Conservation (phyloP, 2,888 invertebrate genomes). For the Germaria angustata region DNA sequence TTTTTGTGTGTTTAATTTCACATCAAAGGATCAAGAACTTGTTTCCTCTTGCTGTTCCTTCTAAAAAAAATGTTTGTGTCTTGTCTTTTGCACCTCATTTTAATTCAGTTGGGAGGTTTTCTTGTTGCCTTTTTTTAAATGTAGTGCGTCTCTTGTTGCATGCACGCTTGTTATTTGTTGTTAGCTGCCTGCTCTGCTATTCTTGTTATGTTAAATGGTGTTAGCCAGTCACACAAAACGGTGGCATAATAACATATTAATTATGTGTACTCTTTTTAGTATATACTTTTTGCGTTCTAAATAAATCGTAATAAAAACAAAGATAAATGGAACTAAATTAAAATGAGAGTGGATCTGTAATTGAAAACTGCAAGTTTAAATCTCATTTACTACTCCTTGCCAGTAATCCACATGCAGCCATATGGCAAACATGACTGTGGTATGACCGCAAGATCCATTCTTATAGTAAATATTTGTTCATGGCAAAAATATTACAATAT, state of each 20-base stretch:
- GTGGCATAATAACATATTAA: constrained; percentile 76
- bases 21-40: constrained; percentile 68
- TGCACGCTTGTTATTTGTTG: constrained; percentile 20
- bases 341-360: not conserved
- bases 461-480: too few species aligned
- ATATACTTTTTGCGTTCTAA: not conserved
- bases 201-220: constrained; percentile 37
- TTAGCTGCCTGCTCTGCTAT: constrained; percentile 16
- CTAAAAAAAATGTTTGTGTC: constrained; percentile 42
- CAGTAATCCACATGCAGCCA: not conserved
- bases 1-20: constrained; percentile 71
- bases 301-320: constrained; percentile 18
- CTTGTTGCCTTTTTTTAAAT: not conserved
- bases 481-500: too few species aligned
- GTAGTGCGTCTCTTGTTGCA: constrained; percentile 34
- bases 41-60: constrained; percentile 30
- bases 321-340: constrained; percentile 19
- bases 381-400: not conserved
- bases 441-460: not conserved
- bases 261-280: constrained; percentile 69
- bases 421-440: not conserved
- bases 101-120: constrained; percentile 35
- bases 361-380: not conserved
- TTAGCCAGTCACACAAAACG: constrained; percentile 60
- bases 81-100: constrained; percentile 15